Conservation (phyloP, 2,113 vertebrate genomes). For the Pomatostomus ruficeps region DNA sequence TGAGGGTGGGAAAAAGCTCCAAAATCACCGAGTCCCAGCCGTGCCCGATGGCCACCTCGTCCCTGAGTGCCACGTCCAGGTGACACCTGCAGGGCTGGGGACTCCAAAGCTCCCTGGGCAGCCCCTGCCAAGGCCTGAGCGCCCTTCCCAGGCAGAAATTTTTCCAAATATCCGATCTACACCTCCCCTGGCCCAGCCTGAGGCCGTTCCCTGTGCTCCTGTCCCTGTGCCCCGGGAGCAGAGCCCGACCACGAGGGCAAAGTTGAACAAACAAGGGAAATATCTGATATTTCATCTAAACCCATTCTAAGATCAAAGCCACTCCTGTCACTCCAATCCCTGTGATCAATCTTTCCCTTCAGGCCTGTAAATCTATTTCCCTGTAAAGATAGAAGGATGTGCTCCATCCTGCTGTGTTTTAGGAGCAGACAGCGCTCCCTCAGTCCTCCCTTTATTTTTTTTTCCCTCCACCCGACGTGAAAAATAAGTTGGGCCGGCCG, state of each 20-base stretch:
- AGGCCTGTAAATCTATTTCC: not conserved
- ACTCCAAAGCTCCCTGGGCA: not conserved
- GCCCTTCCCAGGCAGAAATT: not conserved
- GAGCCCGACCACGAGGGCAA: not conserved
- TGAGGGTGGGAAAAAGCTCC: not conserved
- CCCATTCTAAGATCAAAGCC: not conserved
- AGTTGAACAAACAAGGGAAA: not conserved
- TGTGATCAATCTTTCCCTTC: not conserved
- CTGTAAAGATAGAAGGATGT: not conserved
- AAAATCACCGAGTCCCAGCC: fast-evolving
- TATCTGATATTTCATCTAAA: not conserved
- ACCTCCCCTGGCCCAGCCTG: not conserved
- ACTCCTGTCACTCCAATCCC: not conserved
- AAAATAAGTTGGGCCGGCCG: conserved; percentile 36
- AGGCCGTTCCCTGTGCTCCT: not conserved
- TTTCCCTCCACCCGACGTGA: not conserved
- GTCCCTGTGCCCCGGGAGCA: not conserved
- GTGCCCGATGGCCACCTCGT: not conserved
- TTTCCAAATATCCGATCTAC: fast-evolving
- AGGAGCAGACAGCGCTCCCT: not conserved
- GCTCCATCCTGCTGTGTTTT: not conserved
- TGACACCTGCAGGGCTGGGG: not conserved
- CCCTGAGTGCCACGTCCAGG: not conserved
- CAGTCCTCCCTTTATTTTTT: not conserved
- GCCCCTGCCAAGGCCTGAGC: not conserved